Evolutionary conservation across 2,797 vertebrate genomes (phyloP).

Genomic region (Pangasius macronema): DNA sequence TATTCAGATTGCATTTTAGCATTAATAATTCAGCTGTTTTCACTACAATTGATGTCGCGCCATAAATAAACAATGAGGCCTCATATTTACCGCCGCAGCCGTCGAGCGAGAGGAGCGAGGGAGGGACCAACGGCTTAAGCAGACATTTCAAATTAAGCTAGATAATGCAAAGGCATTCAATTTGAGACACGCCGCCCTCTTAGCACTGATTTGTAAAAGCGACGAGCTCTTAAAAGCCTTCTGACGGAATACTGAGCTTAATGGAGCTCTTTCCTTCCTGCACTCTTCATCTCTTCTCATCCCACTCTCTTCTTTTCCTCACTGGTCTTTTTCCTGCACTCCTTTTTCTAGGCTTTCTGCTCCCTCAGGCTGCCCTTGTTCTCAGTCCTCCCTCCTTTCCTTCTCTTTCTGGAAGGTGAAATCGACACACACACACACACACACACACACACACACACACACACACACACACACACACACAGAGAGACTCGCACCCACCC

Average conservation of each 20-base stretch:
- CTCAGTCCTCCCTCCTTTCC: conserved; percentile 13
- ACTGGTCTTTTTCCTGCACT: conserved; percentile 13
- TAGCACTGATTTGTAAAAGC: conserved; percentile 79
- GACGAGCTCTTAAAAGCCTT: conserved; percentile 78
- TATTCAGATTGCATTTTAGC: conserved; percentile 84
- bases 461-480: background rate
- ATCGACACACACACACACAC: conserved; percentile 23
- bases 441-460: background rate
- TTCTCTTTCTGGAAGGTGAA: conserved; percentile 36
- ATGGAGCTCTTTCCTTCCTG: conserved; percentile 72
- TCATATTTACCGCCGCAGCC: conserved; percentile 74
- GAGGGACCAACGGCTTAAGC: conserved; percentile 72
- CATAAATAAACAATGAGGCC: conserved; percentile 83
- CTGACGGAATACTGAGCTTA: conserved; percentile 64
- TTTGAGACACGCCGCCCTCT: conserved; percentile 57
- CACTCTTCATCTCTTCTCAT: conserved; percentile 55
- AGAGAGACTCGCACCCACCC: conserved; percentile 20
- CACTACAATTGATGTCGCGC: conserved; percentile 81
- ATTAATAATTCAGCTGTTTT: conserved; percentile 84
- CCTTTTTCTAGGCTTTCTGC: conserved; percentile 51
- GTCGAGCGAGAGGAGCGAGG: conserved; percentile 60
- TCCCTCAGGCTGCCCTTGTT: conserved; percentile 53
- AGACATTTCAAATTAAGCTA: conserved; percentile 83
- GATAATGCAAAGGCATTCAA: conserved; percentile 75
- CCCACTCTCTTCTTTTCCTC: conserved; percentile 27